These are phyloP conservation scores for Erpornis zantholeuca DNA, from an alignment of 2,113 vertebrate genomes.

Conservation along the genomic window DNA sequence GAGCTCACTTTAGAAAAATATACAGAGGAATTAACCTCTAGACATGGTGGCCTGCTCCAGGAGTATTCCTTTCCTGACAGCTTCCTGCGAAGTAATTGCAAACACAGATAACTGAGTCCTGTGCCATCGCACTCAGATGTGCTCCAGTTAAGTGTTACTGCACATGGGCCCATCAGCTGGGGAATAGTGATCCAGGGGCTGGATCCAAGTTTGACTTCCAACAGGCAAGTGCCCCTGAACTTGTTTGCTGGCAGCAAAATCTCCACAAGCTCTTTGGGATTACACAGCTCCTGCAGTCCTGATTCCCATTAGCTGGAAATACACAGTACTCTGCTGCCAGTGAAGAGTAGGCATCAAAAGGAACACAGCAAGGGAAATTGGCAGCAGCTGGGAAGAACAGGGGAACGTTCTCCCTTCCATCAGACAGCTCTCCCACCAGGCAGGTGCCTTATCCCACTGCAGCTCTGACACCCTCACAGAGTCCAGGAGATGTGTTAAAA, in stretches of 20 bases:
- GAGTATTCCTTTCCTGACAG: background rate
- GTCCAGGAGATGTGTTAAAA: background rate
- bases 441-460: background rate
- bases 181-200: background rate
- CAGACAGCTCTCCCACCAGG: background rate
- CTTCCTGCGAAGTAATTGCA: constrained; percentile 48
- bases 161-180: background rate
- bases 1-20: constrained; percentile 44
- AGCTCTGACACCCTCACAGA: background rate
- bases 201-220: rapidly evolving
- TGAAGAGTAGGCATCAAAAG: background rate
- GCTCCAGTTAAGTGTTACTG: background rate
- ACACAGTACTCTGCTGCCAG: background rate
- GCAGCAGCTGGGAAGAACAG: background rate
- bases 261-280: background rate
- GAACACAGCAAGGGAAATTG: rapidly evolving
- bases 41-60: background rate
- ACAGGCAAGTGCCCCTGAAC: background rate
- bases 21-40: constrained; percentile 29
- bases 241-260: background rate
- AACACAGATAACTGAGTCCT: background rate
- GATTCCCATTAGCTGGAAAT: background rate
- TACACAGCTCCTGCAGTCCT: background rate
- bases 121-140: background rate
- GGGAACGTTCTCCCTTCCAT: background rate